These are phyloP conservation scores for Drosophila murphyi DNA, from an alignment of 1,140 invertebrate genomes.

Conservation along the genomic window DNA sequence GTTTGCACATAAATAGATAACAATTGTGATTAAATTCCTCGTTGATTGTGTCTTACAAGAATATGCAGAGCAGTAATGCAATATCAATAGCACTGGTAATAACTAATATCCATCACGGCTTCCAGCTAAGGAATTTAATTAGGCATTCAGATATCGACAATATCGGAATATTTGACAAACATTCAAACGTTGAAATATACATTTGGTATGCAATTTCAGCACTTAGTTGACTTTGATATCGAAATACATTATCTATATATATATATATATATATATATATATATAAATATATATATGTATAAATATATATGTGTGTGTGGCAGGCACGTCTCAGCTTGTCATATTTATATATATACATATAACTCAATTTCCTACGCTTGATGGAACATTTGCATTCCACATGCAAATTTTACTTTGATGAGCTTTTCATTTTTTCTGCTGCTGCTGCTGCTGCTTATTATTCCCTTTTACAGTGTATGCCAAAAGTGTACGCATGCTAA, in stretches of 20 bases:
- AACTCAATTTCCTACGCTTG: conserved; percentile 51
- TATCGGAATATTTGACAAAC: not conserved
- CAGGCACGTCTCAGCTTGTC: not conserved
- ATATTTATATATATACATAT: conserved; percentile 27
- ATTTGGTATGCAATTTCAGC: conserved; percentile 25
- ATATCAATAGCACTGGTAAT: conserved; percentile 9
- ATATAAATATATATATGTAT: not conserved
- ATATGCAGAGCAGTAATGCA: not conserved
- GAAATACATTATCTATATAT: not conserved
- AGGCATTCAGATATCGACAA: conserved; percentile 9
- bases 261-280: too few relatives aligned
- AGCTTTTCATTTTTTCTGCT: conserved; percentile 46
- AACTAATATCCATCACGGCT: conserved; percentile 14
- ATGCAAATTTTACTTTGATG: conserved; percentile 62
- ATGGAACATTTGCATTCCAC: conserved; percentile 19
- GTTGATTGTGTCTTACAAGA: not conserved
- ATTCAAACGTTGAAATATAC: conserved; percentile 14
- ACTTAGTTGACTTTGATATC: conserved; percentile 61
- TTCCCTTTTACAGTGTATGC: conserved; percentile 34
- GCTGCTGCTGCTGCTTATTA: conserved; percentile 14
- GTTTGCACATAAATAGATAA: not conserved
- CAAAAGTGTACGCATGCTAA: conserved; percentile 54
- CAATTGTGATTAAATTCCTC: not conserved
- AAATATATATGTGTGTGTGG: not conserved
- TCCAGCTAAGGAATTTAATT: conserved; percentile 10